Evolutionary conservation across 2,113 vertebrate species (phyloP).

Genomic region (Athene cunicularia): DNA sequence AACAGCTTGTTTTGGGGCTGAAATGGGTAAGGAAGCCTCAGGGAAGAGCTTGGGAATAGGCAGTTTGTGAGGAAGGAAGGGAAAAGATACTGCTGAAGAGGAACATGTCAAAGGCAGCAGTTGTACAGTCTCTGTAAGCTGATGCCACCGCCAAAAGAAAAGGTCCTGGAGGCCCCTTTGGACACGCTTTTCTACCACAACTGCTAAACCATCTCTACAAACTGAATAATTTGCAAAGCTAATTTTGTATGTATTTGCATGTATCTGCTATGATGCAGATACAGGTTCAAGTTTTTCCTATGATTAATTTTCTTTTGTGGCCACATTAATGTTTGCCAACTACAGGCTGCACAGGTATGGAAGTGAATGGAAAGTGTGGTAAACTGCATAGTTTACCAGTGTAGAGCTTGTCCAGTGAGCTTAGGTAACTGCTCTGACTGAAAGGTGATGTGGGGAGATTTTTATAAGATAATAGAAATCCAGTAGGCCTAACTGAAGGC

Average conservation of each 20-base stretch:
- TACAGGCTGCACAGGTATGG: neutral
- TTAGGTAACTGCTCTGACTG: neutral
- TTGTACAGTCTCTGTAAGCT: neutral
- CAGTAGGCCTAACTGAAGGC: neutral
- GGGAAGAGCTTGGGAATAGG: neutral
- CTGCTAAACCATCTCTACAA: neutral
- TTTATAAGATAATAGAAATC: neutral
- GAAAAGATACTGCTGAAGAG: neutral
- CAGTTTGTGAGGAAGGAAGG: neutral
- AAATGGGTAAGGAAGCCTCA: neutral
- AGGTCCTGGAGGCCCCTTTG: neutral
- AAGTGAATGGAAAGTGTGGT: neutral
- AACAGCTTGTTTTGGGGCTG: neutral
- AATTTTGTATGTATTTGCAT: neutral
- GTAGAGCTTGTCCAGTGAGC: neutral
- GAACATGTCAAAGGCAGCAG: neutral
- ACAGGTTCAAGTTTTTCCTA: neutral
- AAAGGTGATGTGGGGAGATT: neutral
- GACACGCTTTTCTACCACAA: neutral
- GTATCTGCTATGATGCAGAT: neutral
- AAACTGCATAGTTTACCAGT: neutral
- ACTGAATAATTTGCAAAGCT: neutral
- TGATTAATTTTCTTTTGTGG: accelerated
- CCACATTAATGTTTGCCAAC: accelerated
- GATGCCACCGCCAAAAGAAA: neutral